Evolutionary conservation across 2,797 vertebrate genomes (phyloP).

Genomic region (Halcyon smyrnensis): DNA sequence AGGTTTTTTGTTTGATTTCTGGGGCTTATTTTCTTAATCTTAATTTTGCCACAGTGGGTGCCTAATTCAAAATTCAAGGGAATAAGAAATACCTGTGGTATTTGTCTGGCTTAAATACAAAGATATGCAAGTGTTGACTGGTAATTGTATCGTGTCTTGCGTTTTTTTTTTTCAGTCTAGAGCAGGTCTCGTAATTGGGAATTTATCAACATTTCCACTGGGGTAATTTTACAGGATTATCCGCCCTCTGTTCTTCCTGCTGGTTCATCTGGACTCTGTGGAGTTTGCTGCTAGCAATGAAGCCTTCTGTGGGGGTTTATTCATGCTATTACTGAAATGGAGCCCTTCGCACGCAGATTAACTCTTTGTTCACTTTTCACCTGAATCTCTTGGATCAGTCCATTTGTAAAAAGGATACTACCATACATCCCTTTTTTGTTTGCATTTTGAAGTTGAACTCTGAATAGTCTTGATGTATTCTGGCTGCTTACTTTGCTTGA

Average conservation of each 20-base stretch:
- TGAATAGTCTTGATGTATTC: neutral
- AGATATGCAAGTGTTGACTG: slow-evolving; percentile 64
- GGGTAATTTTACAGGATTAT: slow-evolving; percentile 77
- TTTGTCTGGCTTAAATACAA: slow-evolving; percentile 46
- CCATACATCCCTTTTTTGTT: slow-evolving; percentile 19
- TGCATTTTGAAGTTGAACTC: slow-evolving; percentile 44
- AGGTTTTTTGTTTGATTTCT: neutral
- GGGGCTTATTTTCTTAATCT: slow-evolving; percentile 22
- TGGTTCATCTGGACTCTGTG: slow-evolving; percentile 72
- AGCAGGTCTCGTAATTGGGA: slow-evolving; percentile 72
- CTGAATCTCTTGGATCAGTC: slow-evolving; percentile 17
- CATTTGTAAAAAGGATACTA: slow-evolving; percentile 37
- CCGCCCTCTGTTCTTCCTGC: slow-evolving; percentile 68
- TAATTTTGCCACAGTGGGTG: neutral
- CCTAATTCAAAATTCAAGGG: slow-evolving; percentile 24
- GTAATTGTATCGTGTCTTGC: slow-evolving; percentile 65
- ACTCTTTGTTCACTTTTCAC: slow-evolving; percentile 63
- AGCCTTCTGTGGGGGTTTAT: slow-evolving; percentile 72
- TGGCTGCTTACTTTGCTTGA: slow-evolving; percentile 43
- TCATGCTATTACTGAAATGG: slow-evolving; percentile 66
- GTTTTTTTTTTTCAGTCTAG: slow-evolving; percentile 44
- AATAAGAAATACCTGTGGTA: slow-evolving; percentile 66
- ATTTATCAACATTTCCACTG: slow-evolving; percentile 74
- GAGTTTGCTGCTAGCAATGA: slow-evolving; percentile 70
- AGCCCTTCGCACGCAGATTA: slow-evolving; percentile 59